Conservation (phyloP, 2,888 invertebrate genomes). For the Oligia latruncula region DNA sequence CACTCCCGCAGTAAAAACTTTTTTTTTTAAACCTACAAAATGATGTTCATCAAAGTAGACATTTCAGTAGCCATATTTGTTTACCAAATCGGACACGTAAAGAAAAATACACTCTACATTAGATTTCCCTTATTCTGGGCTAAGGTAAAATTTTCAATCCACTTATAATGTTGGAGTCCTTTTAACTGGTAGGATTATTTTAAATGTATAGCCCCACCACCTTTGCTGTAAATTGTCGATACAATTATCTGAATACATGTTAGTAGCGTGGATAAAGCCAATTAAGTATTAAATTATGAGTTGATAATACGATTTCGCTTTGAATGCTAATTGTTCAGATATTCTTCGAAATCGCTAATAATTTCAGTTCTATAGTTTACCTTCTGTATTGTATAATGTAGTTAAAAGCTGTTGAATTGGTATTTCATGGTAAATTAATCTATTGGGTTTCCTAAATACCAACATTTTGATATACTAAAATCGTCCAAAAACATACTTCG, state of each 20-base stretch:
- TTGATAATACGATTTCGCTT: conserved; percentile 42
- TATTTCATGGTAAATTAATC: background rate
- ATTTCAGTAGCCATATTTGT: background rate
- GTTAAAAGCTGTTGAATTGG: background rate
- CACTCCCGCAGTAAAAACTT: background rate
- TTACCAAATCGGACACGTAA: background rate
- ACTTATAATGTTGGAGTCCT: background rate
- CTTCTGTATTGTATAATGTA: conserved; percentile 3
- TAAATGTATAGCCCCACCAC: background rate
- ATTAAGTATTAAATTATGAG: conserved; percentile 43
- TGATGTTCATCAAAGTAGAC: background rate
- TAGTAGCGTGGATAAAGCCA: conserved; percentile 27
- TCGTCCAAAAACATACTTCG: background rate
- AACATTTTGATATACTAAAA: background rate
- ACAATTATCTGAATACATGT: conserved; percentile 27
- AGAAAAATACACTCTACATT: background rate
- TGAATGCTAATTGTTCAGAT: conserved; percentile 35
- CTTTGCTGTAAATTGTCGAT: conserved; percentile 22
- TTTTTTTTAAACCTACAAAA: background rate
- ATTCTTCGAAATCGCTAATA: conserved; percentile 34
- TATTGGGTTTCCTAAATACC: background rate
- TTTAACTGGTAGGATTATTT: background rate
- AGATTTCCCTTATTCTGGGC: background rate
- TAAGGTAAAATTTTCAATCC: background rate
- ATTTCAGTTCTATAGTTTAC: background rate